A percentile compares a stretch with the other conserved stretches of the same genome.
Conservation (phyloP, 2,797 vertebrate species). For the Anomalospiza imberbis region DNA sequence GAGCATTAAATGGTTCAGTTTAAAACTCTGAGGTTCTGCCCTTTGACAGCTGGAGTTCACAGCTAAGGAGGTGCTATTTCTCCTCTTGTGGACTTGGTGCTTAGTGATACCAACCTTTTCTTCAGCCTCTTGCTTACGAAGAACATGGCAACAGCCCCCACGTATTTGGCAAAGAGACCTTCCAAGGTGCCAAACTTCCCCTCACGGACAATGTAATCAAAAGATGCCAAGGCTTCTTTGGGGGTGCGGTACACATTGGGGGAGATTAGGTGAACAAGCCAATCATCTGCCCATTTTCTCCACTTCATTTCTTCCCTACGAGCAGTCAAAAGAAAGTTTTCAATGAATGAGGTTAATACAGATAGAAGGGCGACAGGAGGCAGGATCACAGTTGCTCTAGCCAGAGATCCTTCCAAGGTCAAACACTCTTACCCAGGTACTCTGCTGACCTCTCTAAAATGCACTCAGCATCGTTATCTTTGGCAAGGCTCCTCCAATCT, state of each 20-base stretch:
- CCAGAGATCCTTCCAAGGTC: neutral
- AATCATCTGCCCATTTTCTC: constrained; percentile 92
- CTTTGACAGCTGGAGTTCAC: neutral
- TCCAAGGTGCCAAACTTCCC: constrained; percentile 89
- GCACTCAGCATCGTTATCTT: neutral
- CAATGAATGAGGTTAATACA: neutral
- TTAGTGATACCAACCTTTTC: constrained; percentile 77
- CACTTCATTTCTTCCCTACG: constrained; percentile 95
- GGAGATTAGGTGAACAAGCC: constrained; percentile 96
- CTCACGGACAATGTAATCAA: constrained; percentile 95
- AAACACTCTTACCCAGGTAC: neutral
- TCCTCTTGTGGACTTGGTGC: neutral
- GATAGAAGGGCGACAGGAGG: neutral
- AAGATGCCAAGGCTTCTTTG: constrained; percentile 88
- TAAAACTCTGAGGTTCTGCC: neutral
- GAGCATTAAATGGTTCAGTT: neutral
- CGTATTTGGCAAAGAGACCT: constrained; percentile 92
- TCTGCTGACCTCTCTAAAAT: neutral
- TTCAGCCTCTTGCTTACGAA: constrained; percentile 91
- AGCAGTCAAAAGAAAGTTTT: neutral
- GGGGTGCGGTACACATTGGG: constrained; percentile 94
- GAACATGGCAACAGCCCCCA: constrained; percentile 93
- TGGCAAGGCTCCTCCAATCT: neutral
- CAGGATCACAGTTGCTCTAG: neutral
- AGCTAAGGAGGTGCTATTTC: neutral